Evolutionary conservation across 2,113 vertebrate species (phyloP).

Genomic region (Microtus ochrogaster): DNA sequence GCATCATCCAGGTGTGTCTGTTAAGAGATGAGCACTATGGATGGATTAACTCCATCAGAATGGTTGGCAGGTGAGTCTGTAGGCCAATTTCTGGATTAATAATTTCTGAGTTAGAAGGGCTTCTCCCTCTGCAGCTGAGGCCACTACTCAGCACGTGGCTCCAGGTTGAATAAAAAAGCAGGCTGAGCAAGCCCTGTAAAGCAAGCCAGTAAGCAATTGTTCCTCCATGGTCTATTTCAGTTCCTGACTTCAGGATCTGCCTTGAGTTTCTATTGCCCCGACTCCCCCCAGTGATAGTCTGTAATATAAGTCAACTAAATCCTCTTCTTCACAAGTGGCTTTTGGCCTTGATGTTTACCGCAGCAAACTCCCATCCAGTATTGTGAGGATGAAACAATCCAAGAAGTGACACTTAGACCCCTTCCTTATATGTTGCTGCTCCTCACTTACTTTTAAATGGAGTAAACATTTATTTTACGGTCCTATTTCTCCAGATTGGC

Average conservation of each 20-base stretch:
- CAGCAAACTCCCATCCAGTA: background rate
- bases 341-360: background rate
- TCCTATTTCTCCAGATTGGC: background rate
- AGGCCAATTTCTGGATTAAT: background rate
- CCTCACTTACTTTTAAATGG: background rate
- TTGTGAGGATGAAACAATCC: background rate
- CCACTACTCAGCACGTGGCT: background rate
- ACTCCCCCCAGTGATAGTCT: too few relatives aligned
- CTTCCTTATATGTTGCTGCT: too few relatives aligned
- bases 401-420: background rate
- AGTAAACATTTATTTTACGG: background rate
- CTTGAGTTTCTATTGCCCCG: background rate
- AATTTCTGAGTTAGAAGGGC: background rate
- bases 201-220: background rate
- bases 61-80: background rate
- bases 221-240: background rate
- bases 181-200: too few relatives aligned
- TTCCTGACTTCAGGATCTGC: background rate
- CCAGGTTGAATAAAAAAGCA: background rate
- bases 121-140: too few relatives aligned
- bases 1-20: background rate
- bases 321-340: too few relatives aligned
- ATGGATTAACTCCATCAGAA: background rate
- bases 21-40: background rate
- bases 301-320: background rate